Evolutionary conservation across 2,113 vertebrate species (phyloP), one percentile per base, ranked within the genome.

Genomic region (Cyanoramphus novaezelandiae): DNA sequence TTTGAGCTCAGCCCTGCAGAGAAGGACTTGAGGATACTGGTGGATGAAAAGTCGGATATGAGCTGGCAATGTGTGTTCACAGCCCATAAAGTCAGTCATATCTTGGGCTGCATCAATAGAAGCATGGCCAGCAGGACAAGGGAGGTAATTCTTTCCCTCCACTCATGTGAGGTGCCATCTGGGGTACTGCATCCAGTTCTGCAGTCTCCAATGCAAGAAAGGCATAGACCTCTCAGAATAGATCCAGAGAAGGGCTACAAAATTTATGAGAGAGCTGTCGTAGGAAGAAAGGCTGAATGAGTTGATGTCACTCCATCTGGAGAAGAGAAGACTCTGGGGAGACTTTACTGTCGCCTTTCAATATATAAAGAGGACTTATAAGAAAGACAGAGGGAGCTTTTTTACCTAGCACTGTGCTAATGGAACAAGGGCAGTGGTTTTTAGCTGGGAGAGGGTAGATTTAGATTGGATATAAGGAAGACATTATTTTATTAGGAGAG

Each of bases 291-390:
- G 8, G 6, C 19, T 68, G 29, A 63, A 6, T 2, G 1, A 82
- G 18, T 29, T 14, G 20, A 35, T 64, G 4, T 68, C 47, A 37
- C 15, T 72, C 13, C 50, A 18, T 6, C 62, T 43, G 27, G 10
- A 91, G 31, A 55, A 27, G 9, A 76, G 12, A 57, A 28, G 28
- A 5, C 18, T 62, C 35, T 33, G 10, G 29, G 21, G 17, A 50
- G 1, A 60, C 8, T 2, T 44, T 55, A 52, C 11, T 39, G 13
- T 3, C 3, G 7, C 2, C 17, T 59, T 72, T 71, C 17, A 53
- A 8, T 44, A 50, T 9, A n/a, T 17, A 20, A 80, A 17, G 25
- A 7, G 4, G 4, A 27, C 6, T 43, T 62, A n/a, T 0, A 63
- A 47, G 23, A 62, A 92, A 62, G 21, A 33, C 4, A 6, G 11